Evolutionary conservation across 2,113 vertebrate species (phyloP), one percentile per base, ranked within the genome.

Genomic region (Dicrurus megarhynchus): DNA sequence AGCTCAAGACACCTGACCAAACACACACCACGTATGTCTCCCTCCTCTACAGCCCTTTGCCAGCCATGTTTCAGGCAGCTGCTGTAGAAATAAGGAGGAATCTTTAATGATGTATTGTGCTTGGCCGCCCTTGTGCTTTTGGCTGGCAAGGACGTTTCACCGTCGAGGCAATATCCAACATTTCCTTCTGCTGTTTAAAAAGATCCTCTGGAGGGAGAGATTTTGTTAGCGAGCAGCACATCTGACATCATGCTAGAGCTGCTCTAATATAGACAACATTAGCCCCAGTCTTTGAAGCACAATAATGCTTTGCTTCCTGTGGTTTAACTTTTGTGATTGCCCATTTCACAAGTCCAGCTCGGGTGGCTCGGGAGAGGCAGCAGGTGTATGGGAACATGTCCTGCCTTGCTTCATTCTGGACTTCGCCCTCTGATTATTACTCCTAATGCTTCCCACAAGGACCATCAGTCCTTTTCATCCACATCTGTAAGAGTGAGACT

Each of bases 31-130:
- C 3, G 1, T 23, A 21, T 39, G 53, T 73, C 79, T 44, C 26
- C 35, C 61, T 46, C 9, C 55, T 70, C 27, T 52, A 18, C 64
- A 91, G 70, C 61, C 46, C 46, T 73, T 71, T 85, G 85, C 81
- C 67, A 63, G 68, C 61, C 35, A 5, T 61, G 33, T 23, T 82
- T 44, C 33, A 52, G 44, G 77, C 63, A 87, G 42, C 63, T 76
- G 63, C 42, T 64, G 49, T 24, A 30, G 81, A 73, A 92, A 82
- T 33, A 89, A 70, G 56, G 55, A 87, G 70, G 67, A 89, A 87
- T 41, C 27, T 94, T 91, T 64, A 84, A 64, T 52, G 55, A 39
- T 46, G 49, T 89, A 49, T 96, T 97, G 91, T 96, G n/a, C 41
- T 97, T 97, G 95, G 94, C 87, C 0, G 0, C 30, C 23, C 50